phyloP scores from a whole-genome alignment of 2,888 invertebrate species.

The Gerosis bhagava region DNA sequence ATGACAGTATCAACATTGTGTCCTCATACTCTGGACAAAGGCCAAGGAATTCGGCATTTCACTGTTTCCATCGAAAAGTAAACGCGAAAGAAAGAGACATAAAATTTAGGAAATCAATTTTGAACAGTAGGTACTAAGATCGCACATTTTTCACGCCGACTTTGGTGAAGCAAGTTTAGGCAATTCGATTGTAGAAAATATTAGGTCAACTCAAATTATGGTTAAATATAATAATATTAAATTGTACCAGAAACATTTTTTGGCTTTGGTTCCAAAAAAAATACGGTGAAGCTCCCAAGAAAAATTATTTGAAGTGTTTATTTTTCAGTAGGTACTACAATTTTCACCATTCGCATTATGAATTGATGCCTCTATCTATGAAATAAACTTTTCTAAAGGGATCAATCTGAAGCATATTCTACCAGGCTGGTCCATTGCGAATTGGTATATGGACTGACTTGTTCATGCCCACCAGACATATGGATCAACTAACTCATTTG shows the following conservation, averaged over 20 bases:
- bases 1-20: conserved; percentile 26
- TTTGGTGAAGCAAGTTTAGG: conserved; percentile 12
- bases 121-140: conserved; percentile 12
- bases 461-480: no score
- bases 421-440: no score
- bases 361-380: no score
- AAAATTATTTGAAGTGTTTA: no score
- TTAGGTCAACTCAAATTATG: conserved; percentile 12
- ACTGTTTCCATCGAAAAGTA: conserved; percentile 21
- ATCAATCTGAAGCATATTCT: no score
- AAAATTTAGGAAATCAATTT: conserved; percentile 22
- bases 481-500: no score
- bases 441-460: no score
- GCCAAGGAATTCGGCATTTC: conserved; percentile 23
- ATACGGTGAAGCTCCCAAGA: no score
- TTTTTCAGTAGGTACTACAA: no score
- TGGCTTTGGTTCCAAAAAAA: conserved; percentile 13
- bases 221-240: conserved; percentile 7
- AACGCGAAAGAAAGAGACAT: conserved; percentile 13
- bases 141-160: conserved; percentile 22
- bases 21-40: conserved; percentile 21
- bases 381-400: no score
- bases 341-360: no score
- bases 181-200: conserved; percentile 7
- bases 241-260: conserved; percentile 1